Percentiles rank a stretch among this genome's conserved stretches.
These are phyloP conservation scores for Argyra leucocephala DNA, from an alignment of 2,888 invertebrate genomes.

Conservation along the genomic window DNA sequence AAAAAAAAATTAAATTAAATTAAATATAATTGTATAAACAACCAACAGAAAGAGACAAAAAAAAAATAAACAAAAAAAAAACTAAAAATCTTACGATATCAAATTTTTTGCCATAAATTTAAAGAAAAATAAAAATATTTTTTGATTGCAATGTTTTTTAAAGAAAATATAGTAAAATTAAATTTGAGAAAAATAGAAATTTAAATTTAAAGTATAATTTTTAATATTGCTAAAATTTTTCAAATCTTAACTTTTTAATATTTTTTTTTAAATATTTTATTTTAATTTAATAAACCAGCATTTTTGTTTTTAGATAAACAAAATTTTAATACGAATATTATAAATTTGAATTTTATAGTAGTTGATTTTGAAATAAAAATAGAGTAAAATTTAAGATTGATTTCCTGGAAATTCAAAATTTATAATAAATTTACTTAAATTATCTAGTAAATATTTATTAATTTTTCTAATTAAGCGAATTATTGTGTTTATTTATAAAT, in stretches of 20 bases:
- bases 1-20: not conserved
- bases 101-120: not conserved
- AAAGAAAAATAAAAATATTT: not conserved
- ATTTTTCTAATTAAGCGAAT: no score
- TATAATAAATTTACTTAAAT: no score
- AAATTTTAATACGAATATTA: not conserved
- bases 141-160: conserved; percentile 2
- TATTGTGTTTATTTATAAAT: no score
- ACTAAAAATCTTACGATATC: conserved; percentile 2
- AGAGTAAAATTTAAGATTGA: no score
- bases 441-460: no score
- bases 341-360: no score
- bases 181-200: not conserved
- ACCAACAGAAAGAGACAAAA: not conserved
- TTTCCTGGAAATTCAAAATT: no score
- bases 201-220: not conserved
- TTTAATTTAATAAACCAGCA: not conserved
- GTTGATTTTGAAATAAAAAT: no score
- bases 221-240: no score
- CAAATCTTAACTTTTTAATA: not conserved
- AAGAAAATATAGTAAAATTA: not conserved
- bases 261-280: not conserved
- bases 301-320: not conserved
- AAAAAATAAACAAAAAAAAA: not conserved
- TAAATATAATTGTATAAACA: no score